These are phyloP conservation scores for Passer montanus DNA, from an alignment of 2,113 vertebrate genomes.

Conservation along the genomic window DNA sequence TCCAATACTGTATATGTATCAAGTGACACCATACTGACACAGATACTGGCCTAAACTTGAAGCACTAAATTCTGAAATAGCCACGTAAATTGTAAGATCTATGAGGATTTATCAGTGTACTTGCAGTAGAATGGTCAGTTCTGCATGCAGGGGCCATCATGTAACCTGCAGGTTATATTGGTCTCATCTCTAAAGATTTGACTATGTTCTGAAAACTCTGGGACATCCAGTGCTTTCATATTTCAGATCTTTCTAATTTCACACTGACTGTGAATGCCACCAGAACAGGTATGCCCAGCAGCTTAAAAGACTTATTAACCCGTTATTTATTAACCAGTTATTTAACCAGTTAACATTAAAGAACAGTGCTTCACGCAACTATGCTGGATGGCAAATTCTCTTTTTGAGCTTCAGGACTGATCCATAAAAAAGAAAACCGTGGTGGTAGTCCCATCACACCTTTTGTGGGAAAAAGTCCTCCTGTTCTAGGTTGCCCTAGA, in stretches of 20 bases:
- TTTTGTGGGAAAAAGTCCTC: neutral
- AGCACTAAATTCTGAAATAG: neutral
- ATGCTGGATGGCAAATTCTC: neutral
- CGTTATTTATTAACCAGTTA: neutral
- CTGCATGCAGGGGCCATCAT: neutral
- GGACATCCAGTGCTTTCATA: neutral
- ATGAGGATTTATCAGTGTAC: neutral
- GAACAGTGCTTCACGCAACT: accelerated
- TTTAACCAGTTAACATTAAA: neutral
- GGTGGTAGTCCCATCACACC: neutral
- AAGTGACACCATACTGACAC: neutral
- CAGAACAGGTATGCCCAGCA: neutral
- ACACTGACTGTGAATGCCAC: neutral
- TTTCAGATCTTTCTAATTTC: neutral
- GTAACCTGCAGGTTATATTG: neutral
- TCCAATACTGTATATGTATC: neutral
- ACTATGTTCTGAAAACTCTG: neutral
- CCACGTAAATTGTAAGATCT: neutral
- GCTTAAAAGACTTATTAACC: neutral
- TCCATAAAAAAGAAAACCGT: neutral
- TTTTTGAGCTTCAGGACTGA: neutral
- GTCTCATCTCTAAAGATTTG: neutral
- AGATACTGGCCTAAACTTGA: neutral
- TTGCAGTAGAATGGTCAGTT: neutral
- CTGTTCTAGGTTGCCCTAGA: neutral